Percentiles rank a stretch among this genome's conserved stretches.
Conservation (phyloP, 2,888 invertebrate species). For the Monopis laevigella region DNA sequence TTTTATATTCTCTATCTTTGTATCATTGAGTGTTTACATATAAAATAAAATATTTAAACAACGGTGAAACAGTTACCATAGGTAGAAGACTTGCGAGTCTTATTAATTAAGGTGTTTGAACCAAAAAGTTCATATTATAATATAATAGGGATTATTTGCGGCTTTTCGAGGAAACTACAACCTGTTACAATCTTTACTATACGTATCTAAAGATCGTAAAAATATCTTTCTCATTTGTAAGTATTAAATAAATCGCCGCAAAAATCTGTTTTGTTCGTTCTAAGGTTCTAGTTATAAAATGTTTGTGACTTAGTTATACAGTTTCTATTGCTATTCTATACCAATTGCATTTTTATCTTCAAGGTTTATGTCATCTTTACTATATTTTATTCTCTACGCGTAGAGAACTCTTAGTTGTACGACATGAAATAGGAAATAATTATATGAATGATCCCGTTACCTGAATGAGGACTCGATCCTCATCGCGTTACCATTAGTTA, state of each 20-base stretch:
- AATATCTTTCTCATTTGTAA: too few species aligned
- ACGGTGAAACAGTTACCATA: conserved; percentile 66
- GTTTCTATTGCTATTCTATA: conserved; percentile 9
- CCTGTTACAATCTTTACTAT: too few species aligned
- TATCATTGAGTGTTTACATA: too few species aligned
- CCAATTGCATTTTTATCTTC: conserved; percentile 4
- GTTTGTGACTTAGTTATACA: conserved; percentile 28
- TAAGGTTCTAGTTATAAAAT: conserved; percentile 22
- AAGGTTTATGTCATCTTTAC: too few species aligned
- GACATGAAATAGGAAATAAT: too few species aligned
- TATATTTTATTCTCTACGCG: too few species aligned
- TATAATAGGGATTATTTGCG: too few species aligned
- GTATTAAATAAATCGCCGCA: too few species aligned
- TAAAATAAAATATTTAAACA: conserved; percentile 48
- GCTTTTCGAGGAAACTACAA: too few species aligned
- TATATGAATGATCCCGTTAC: conserved; percentile 53
- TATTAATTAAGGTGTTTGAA: conserved; percentile 46
- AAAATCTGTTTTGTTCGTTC: conserved; percentile 8
- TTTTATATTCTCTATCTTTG: too few species aligned
- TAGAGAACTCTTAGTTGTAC: too few species aligned
- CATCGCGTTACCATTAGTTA: conserved; percentile 64
- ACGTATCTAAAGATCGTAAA: too few species aligned
- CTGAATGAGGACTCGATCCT: conserved; percentile 62
- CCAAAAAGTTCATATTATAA: conserved; percentile 67
- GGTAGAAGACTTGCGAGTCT: conserved; percentile 47